Evolutionary conservation across 2,888 invertebrate genomes (phyloP), one percentile per base, ranked within the genome.

Genomic region (Eudemis profundana): DNA sequence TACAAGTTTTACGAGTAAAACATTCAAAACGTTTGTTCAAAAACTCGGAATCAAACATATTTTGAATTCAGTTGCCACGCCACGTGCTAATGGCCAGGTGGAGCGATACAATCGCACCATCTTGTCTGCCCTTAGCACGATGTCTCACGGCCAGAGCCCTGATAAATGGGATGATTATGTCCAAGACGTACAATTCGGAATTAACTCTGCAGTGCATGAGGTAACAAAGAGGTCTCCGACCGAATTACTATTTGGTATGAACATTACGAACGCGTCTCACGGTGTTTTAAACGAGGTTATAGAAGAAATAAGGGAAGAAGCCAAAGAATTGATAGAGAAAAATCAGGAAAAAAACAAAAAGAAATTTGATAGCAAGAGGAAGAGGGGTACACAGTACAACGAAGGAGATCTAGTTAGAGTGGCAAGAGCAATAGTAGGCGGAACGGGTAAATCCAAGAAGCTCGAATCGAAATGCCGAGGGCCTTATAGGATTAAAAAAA

Each of bases 1-100:
- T 29, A 29, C 29, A 74, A n/a, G 38, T 74, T 14, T 38, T 76
- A n/a, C 68, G 66, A 3, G 51, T 73, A 1, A 69, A 10, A 29
- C 7, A 10, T 70, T 70, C 47, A 47, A 61, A 38, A 14, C 21
- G 0, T 72, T 67, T 17, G 46, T 59, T 0, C 15, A 19, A 7
- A 17, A 42, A 2, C 3, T 10, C 0, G 68, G 68, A 2, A 66
- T 69, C 1, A 72, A 72, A 53, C 72, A 72, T 19, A 59, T 70
- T 0, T n/a, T 64, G 4, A 68, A 70, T 17, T 56, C 67, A 1
- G 57, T 63, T 1, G 57, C 67, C 0, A 66, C 68, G 2, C 56
- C 68, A 0, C 42, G 64, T 15, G 64, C 64, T 1, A 64, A 64
- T 17, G 59, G 64, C 0, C 64, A 64, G n/a, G 64, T 64, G 0